phyloP scores from a whole-genome alignment of 2,797 vertebrate species.

The Peromyscus aztecus region DNA sequence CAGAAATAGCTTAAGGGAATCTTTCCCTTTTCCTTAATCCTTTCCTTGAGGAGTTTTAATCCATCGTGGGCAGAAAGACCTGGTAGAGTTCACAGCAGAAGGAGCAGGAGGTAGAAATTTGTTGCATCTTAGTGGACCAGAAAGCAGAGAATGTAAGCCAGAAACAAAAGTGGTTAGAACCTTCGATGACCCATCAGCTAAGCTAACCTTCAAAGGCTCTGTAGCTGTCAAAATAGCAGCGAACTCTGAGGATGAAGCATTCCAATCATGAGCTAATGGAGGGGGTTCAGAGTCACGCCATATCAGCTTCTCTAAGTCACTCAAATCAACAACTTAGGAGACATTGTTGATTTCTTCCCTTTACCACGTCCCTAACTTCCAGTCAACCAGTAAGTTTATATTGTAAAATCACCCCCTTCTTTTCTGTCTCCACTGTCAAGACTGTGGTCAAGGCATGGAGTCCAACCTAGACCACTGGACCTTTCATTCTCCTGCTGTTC shows the following conservation, averaged over 20 bases:
- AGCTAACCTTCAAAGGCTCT: neutral
- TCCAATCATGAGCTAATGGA: neutral
- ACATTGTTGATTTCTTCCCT: neutral
- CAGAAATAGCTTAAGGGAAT: neutral
- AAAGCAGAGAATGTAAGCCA: neutral
- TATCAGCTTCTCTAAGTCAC: neutral
- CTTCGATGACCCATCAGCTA: neutral
- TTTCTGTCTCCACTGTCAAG: neutral
- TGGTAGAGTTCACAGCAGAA: neutral
- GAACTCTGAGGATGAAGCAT: neutral
- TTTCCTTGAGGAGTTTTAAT: neutral
- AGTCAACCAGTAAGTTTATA: neutral
- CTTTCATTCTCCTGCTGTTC: neutral
- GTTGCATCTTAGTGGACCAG: neutral
- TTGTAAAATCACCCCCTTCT: neutral
- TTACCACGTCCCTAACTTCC: constrained; percentile 24
- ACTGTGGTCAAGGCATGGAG: neutral
- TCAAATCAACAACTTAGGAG: constrained; percentile 4
- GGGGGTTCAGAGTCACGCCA: neutral
- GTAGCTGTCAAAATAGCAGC: neutral
- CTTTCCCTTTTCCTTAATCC: neutral
- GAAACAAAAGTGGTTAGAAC: neutral
- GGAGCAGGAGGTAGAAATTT: neutral
- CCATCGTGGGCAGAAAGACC: neutral
- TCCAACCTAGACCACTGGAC: neutral